phyloP scores from a whole-genome alignment of 2,888 invertebrate genomes.

The Mystacides longicornis region DNA sequence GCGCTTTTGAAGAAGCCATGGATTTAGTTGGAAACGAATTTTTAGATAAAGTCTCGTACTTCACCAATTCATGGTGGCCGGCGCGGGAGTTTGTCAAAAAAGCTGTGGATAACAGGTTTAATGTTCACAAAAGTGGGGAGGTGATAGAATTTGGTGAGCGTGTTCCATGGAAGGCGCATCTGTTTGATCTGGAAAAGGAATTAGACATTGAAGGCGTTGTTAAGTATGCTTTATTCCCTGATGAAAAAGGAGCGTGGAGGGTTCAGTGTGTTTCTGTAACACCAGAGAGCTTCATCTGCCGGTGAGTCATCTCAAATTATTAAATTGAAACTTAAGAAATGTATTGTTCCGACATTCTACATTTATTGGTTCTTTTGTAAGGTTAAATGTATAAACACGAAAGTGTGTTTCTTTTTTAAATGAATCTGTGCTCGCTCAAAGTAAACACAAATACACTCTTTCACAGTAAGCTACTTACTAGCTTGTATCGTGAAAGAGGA shows the following conservation, averaged over 20 bases:
- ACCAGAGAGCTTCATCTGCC: slow-evolving; percentile 61
- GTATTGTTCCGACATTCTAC: too few relatives aligned
- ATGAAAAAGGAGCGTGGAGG: slow-evolving; percentile 62
- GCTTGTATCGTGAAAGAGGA: too few relatives aligned
- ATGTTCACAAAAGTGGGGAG: slow-evolving; percentile 69
- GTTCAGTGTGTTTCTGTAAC: slow-evolving; percentile 76
- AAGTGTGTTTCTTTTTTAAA: too few relatives aligned
- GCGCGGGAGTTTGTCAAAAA: slow-evolving; percentile 67
- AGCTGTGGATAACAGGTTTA: slow-evolving; percentile 61
- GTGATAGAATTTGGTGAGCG: slow-evolving; percentile 66
- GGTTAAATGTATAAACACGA: too few relatives aligned
- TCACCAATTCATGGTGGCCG: slow-evolving; percentile 75
- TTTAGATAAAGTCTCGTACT: slow-evolving; percentile 53
- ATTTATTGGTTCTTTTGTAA: too few relatives aligned
- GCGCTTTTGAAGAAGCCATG: slow-evolving; percentile 69
- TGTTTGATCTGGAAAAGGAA: slow-evolving; percentile 74
- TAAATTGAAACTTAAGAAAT: too few relatives aligned
- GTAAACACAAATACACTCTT: too few relatives aligned
- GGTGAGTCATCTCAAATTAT: slow-evolving; percentile 36
- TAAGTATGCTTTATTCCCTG: slow-evolving; percentile 67
- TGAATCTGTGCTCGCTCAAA: too few relatives aligned
- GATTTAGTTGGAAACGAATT: slow-evolving; percentile 74
- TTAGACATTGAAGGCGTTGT: slow-evolving; percentile 53
- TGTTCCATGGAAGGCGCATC: slow-evolving; percentile 89
- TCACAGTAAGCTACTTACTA: too few relatives aligned